These are phyloP conservation scores for Leucosticte australis DNA, from an alignment of 2,113 vertebrate species.

Conservation along the genomic window DNA sequence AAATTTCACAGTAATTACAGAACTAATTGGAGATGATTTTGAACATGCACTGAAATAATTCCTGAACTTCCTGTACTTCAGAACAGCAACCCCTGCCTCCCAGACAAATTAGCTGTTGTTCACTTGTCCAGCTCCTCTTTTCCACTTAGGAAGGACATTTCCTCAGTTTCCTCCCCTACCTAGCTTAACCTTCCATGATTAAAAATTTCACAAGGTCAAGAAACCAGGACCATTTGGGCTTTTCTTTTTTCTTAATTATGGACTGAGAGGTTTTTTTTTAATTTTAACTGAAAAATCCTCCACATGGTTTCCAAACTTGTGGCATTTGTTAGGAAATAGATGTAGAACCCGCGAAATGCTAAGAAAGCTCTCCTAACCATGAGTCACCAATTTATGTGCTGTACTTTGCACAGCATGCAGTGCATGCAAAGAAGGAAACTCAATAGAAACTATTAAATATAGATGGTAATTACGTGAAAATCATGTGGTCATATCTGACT, in stretches of 20 bases:
- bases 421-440: not conserved
- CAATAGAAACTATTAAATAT: not conserved
- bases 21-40: not conserved
- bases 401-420: not conserved
- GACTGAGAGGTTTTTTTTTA: not conserved
- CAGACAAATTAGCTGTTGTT: not conserved
- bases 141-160: not conserved
- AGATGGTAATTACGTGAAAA: not conserved
- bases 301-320: constrained; percentile 13
- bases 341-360: not conserved
- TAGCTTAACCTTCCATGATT: not conserved
- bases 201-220: not conserved
- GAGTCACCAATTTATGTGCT: constrained; percentile 18
- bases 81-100: not conserved
- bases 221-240: not conserved
- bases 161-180: not conserved
- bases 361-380: not conserved
- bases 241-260: not conserved
- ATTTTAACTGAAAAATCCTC: not conserved
- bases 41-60: not conserved
- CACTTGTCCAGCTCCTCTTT: not conserved
- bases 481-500: not conserved
- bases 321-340: constrained; percentile 9
- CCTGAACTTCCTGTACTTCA: not conserved
- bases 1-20: not conserved